Conservation (phyloP, 1,140 invertebrate genomes). For the Ceratoteleas bidentatus region DNA sequence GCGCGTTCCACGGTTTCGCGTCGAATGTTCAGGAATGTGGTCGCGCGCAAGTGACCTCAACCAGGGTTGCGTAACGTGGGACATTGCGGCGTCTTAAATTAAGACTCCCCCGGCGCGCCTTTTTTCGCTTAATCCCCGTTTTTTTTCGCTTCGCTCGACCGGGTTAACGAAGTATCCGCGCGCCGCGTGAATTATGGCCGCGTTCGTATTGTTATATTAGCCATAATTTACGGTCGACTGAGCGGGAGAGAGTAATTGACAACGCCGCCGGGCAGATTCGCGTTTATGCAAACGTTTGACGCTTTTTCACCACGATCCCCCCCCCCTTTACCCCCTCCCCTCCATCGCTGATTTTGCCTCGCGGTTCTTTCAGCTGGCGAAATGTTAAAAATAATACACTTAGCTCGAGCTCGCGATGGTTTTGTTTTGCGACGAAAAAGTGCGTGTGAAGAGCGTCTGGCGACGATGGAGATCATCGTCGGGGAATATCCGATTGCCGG, state of each 20-base stretch:
- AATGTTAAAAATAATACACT: conserved; percentile 53
- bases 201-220: conserved; percentile 37
- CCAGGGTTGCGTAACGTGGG: too few relatives aligned
- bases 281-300: conserved; percentile 15
- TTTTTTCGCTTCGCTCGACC: too few relatives aligned
- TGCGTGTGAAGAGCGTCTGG: conserved; percentile 29
- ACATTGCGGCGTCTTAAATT: too few relatives aligned
- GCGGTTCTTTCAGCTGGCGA: conserved; percentile 24
- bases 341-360: too few relatives aligned
- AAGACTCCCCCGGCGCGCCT: too few relatives aligned
- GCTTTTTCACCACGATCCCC: too few relatives aligned
- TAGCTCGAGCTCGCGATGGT: conserved; percentile 21
- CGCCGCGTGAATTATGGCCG: conserved; percentile 19
- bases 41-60: too few relatives aligned
- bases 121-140: too few relatives aligned
- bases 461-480: conserved; percentile 26
- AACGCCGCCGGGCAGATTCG: conserved; percentile 18
- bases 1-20: too few relatives aligned
- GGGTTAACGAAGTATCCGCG: too few relatives aligned
- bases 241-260: conserved; percentile 25
- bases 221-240: conserved; percentile 21
- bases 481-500: conserved; percentile 1
- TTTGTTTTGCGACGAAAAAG: conserved; percentile 23
- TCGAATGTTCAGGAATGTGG: too few relatives aligned
- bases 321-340: too few relatives aligned